Conservation (phyloP, 1,140 invertebrate genomes). For the Augochlora pura region DNA sequence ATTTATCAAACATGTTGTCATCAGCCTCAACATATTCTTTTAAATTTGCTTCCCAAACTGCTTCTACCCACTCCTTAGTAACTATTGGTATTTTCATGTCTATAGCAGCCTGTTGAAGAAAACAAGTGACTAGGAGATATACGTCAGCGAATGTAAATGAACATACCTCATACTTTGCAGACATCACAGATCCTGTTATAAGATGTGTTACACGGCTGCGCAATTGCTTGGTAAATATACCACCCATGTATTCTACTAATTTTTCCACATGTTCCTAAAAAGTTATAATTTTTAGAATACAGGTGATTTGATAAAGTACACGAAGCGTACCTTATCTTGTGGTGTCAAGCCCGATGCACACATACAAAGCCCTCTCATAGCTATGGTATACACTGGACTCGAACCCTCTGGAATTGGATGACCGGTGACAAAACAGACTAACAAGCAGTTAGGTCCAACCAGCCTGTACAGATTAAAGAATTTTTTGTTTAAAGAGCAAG, state of each 20-base stretch:
- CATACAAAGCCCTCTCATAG: constrained; percentile 89
- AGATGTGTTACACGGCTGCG: constrained; percentile 90
- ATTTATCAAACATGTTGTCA: constrained; percentile 84
- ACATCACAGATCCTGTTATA: constrained; percentile 87
- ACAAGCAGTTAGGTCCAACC: constrained; percentile 89
- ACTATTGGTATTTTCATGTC: constrained; percentile 87
- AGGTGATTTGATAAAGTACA: background rate
- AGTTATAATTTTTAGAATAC: constrained; percentile 27
- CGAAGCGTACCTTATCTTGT: constrained; percentile 81
- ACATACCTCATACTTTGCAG: constrained; percentile 87
- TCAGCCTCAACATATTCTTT: constrained; percentile 83
- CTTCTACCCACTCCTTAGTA: constrained; percentile 88
- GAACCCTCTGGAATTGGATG: constrained; percentile 87
- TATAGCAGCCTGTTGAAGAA: constrained; percentile 84
- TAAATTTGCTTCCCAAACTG: constrained; percentile 88
- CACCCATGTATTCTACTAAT: constrained; percentile 91
- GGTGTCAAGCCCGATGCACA: constrained; percentile 86
- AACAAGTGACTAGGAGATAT: constrained; percentile 12
- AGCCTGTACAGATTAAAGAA: constrained; percentile 82
- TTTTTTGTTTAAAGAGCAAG: too few relatives aligned
- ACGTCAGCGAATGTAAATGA: constrained; percentile 9
- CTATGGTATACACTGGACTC: constrained; percentile 89
- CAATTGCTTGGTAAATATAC: constrained; percentile 86
- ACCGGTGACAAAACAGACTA: constrained; percentile 86
- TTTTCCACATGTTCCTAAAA: constrained; percentile 84